Evolutionary conservation across 2,888 invertebrate species (phyloP).

Genomic region (Sinhomidia bicolor): DNA sequence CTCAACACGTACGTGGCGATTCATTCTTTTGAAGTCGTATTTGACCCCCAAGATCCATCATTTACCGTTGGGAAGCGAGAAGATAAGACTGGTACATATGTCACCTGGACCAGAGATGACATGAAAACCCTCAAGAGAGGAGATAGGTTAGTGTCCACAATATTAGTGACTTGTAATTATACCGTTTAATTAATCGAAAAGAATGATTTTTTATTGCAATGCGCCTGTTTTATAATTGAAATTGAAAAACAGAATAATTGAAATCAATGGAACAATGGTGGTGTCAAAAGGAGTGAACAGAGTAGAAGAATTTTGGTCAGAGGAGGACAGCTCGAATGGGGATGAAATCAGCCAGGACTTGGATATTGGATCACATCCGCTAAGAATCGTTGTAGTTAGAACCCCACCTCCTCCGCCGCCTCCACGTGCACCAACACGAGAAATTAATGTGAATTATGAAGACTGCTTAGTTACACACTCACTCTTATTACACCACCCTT

Average conservation of each 20-base stretch:
- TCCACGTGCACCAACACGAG: slow-evolving; percentile 79
- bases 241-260: slow-evolving; percentile 78
- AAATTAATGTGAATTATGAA: slow-evolving; percentile 77
- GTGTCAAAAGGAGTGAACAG: slow-evolving; percentile 80
- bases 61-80: slow-evolving; percentile 88
- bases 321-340: slow-evolving; percentile 74
- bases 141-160: slow-evolving; percentile 85
- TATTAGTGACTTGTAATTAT: no score
- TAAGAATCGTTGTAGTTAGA: slow-evolving; percentile 78
- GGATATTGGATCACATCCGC: slow-evolving; percentile 78
- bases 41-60: slow-evolving; percentile 87
- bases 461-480: no score
- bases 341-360: slow-evolving; percentile 72
- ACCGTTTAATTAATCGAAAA: no score
- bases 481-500: no score
- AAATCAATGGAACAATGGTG: slow-evolving; percentile 79
- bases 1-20: slow-evolving; percentile 83
- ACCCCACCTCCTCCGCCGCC: slow-evolving; percentile 79
- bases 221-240: no score
- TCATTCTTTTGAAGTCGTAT: slow-evolving; percentile 87
- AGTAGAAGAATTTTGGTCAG: slow-evolving; percentile 80
- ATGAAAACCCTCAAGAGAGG: slow-evolving; percentile 87
- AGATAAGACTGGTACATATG: slow-evolving; percentile 86
- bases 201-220: neutral
- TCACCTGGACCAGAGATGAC: slow-evolving; percentile 92